Conservation (phyloP, 2,888 invertebrate species). For the Cyrtodaria siliqua region DNA sequence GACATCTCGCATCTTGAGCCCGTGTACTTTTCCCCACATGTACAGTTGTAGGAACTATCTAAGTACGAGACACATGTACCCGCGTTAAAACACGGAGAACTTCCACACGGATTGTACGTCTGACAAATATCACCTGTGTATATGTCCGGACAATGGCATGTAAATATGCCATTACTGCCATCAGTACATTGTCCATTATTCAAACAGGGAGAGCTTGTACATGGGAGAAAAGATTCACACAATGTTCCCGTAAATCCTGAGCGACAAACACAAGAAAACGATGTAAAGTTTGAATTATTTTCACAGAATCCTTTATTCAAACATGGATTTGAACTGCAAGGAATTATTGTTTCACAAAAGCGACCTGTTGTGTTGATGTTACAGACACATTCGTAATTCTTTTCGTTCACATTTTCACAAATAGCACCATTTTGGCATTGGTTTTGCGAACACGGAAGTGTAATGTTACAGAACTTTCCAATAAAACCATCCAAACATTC, state of each 20-base stretch:
- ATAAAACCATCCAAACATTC: conserved; percentile 73
- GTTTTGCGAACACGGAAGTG: conserved; percentile 68
- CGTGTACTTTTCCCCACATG: conserved; percentile 57
- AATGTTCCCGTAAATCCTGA: conserved; percentile 63
- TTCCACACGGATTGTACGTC: conserved; percentile 60
- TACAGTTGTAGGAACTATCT: conserved; percentile 58
- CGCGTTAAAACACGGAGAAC: conserved; percentile 66
- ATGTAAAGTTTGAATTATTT: conserved; percentile 15
- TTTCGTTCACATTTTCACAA: conserved; percentile 90
- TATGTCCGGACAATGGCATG: conserved; percentile 68
- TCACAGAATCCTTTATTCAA: conserved; percentile 62
- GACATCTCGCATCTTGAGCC: conserved; percentile 65
- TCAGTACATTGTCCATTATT: conserved; percentile 82
- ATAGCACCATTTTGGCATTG: conserved; percentile 89
- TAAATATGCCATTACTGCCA: conserved; percentile 42
- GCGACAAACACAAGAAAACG: conserved; percentile 67
- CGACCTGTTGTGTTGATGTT: conserved; percentile 60
- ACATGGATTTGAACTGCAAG: conserved; percentile 65
- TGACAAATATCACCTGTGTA: conserved; percentile 70
- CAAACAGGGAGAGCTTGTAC: conserved; percentile 66
- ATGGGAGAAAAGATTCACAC: conserved; percentile 71
- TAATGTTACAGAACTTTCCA: conserved; percentile 73
- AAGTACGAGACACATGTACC: conserved; percentile 52
- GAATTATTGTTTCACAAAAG: conserved; percentile 64
- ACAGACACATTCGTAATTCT: conserved; percentile 70